Evolutionary conservation across 2,888 invertebrate species (phyloP), one percentile per base, ranked within the genome.

Genomic region (Amphipoea oculea): DNA sequence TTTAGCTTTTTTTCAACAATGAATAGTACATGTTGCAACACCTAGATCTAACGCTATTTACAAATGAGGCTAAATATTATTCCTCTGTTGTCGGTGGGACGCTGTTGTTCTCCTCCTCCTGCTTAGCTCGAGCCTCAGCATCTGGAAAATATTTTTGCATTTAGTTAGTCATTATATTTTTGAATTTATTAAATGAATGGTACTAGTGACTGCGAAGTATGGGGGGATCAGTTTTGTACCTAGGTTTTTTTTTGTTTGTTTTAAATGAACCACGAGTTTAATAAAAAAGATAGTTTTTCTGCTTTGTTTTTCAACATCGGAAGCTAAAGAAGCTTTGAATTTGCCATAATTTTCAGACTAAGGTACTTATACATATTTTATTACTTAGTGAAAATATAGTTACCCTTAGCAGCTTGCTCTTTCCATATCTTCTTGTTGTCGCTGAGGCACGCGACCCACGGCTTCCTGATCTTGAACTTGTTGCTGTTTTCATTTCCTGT

Each of bases 361-460:
- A 42, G 9, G 42, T 42, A 42, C 1, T 1, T 42, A 2, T 36
- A 36, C 36, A 45, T 45, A 45, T 45, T 12, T 45, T 45, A 12
- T 45, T 45, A 45, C 45, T 11, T 14, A 48, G 12, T 48, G 48
- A 7, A 65, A 73, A 40, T 1, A 63, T 67, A 75, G 1, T 29
- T 94, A 98, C 98, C 98, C 97, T 98, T 98, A 73, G 98, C 96
- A 78, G 98, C 98, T 94, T 98, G 98, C 87, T 98, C 98, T 92
- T 98, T 98, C 99, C 99, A 99, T 90, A 98, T 98, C 89, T 97
- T 97, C 95, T 98, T 99, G 95, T 99, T 99, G 89, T 98, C 98
- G 66, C 97, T 97, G 73, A 99, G 97, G 94, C 98, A 98, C 48
- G 97, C 96, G 63, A 97, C 96, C 99, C 99, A 99, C 0, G 98